Percentiles rank a stretch among this genome's conserved stretches.
Evolutionary conservation across 2,888 invertebrate genomes (phyloP).

Genomic region (Apamea crenata): DNA sequence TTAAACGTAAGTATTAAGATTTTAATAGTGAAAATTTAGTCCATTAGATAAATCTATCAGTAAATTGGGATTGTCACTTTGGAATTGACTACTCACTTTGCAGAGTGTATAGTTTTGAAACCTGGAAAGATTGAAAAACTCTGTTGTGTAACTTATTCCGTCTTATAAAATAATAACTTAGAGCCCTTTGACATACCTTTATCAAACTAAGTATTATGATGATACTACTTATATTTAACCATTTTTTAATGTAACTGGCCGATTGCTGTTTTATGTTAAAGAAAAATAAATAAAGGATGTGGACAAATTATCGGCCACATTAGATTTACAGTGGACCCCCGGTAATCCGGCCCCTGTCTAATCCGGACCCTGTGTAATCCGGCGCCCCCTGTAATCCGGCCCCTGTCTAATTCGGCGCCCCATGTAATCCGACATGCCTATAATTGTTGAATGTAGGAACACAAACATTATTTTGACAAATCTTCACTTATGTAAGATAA

Average conservation of each 20-base stretch:
- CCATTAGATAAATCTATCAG: slow-evolving; percentile 78
- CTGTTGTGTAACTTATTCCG: slow-evolving; percentile 1
- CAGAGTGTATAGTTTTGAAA: slow-evolving; percentile 24
- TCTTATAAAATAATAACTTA: neutral
- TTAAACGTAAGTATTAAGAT: slow-evolving; percentile 76
- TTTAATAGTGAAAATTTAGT: slow-evolving; percentile 77
- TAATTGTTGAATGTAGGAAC: no score
- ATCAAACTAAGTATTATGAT: neutral
- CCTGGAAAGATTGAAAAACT: slow-evolving; percentile 21
- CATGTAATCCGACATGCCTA: no score
- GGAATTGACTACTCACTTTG: slow-evolving; percentile 69
- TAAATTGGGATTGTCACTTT: slow-evolving; percentile 65
- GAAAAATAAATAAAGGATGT: neutral
- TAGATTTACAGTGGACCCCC: no score
- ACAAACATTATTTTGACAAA: no score
- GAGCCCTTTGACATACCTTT: neutral
- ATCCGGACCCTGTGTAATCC: no score
- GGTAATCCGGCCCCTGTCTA: no score
- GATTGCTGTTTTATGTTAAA: neutral
- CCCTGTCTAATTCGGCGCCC: no score
- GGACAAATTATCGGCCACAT: neutral
- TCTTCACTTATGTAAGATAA: no score
- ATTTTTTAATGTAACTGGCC: neutral
- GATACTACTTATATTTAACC: neutral
- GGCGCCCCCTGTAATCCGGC: no score